phyloP scores from a whole-genome alignment of 2,113 vertebrate species.

The Aegithalos caudatus region DNA sequence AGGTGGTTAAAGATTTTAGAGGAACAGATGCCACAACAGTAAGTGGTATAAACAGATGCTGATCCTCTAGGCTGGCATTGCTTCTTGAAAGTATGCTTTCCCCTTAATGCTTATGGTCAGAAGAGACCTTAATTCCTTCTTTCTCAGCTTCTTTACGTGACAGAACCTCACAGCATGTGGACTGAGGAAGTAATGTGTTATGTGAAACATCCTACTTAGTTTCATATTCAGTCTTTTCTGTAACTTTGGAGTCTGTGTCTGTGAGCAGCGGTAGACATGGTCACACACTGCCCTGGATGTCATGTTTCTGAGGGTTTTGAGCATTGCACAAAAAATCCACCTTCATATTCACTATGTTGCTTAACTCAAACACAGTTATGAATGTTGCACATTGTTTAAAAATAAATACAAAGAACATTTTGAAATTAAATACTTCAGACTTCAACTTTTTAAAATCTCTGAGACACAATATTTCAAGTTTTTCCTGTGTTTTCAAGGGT shows the following conservation, averaged over 20 bases:
- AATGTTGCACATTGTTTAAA: background rate
- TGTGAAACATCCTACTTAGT: accelerated
- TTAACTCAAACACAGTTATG: background rate
- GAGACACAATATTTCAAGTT: background rate
- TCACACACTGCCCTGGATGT: background rate
- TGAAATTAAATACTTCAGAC: background rate
- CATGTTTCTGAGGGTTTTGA: background rate
- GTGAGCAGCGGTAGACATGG: background rate
- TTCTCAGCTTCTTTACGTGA: background rate
- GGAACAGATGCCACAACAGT: background rate
- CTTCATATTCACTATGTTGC: background rate
- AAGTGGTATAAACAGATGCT: background rate
- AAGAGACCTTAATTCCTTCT: background rate
- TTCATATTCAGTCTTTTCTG: background rate
- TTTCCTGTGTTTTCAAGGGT: background rate
- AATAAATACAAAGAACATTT: background rate
- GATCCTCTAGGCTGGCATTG: background rate
- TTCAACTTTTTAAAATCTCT: background rate
- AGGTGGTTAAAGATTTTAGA: background rate
- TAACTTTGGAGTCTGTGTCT: background rate
- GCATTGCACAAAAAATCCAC: background rate
- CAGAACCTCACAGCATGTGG: background rate
- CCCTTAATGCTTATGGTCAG: background rate
- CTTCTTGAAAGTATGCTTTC: background rate
- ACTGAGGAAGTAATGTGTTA: background rate